A percentile compares a stretch with the other conserved stretches of the same genome.
Conservation (phyloP, 1,140 invertebrate genomes). For the Trachelipus rathkii region DNA sequence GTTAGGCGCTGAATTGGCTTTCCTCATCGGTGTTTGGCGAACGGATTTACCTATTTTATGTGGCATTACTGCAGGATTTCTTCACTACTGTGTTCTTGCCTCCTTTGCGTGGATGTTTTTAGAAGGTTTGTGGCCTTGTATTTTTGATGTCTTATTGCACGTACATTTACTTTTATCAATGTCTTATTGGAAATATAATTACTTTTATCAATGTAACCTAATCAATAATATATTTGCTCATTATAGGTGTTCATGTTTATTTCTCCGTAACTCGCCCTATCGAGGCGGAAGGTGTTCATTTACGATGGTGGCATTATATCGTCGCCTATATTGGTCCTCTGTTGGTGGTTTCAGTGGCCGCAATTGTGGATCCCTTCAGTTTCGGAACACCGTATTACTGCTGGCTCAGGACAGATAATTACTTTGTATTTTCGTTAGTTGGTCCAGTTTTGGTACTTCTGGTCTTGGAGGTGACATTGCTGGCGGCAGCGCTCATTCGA, state of each 20-base stretch:
- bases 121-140: constrained; percentile 62
- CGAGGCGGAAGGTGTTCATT: constrained; percentile 77
- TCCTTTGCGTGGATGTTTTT: constrained; percentile 97
- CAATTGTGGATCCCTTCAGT: constrained; percentile 70
- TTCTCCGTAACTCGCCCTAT: constrained; percentile 92
- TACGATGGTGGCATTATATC: constrained; percentile 73
- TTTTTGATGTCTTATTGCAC: too few relatives aligned
- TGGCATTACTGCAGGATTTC: constrained; percentile 78
- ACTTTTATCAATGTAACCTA: too few relatives aligned
- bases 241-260: constrained; percentile 84
- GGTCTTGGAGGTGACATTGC: constrained; percentile 56
- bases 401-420: constrained; percentile 80
- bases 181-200: too few relatives aligned
- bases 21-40: constrained; percentile 83
- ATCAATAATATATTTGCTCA: too few relatives aligned
- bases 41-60: constrained; percentile 80
- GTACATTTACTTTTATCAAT: too few relatives aligned
- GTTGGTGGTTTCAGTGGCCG: constrained; percentile 71
- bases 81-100: constrained; percentile 92
- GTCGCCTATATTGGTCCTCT: constrained; percentile 75
- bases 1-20: constrained; percentile 84
- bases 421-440: constrained; percentile 90
- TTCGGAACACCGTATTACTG: constrained; percentile 83
- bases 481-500: constrained; percentile 40
- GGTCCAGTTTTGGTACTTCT: constrained; percentile 79